Evolutionary conservation across 2,797 vertebrate species (phyloP), one percentile per base, ranked within the genome.

Genomic region (Acipenser oxyrinchus): DNA sequence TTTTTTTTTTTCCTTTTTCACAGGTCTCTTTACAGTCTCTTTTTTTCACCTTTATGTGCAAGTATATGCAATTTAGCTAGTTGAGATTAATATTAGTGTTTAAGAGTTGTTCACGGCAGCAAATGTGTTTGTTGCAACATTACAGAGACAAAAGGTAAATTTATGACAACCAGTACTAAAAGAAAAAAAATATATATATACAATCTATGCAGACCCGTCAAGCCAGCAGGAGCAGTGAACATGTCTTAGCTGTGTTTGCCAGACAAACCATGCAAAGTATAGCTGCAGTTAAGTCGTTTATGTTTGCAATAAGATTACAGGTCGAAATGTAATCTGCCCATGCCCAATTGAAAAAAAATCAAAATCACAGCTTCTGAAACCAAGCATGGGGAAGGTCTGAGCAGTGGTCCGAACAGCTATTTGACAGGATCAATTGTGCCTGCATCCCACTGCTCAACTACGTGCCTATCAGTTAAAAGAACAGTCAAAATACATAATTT

Each of bases 1-100:
- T 85, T 64, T 79, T 79, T n/a, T n/a, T 18, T 18, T 18, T 18
- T 18, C 15, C 15, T 18, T 81, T 82, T 89, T 89, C 85, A 89
- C 84, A 88, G 91, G 84, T 86, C 83, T 77, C 73, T 88, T 84
- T 1, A 37, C 23, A 37, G 82, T 88, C 84, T 76, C 87, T 88
- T 79, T 86, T 84, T 85, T 88, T 92, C 90, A 88, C 76, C 79
- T 85, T 81, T 79, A 37, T 92, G 92, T 94, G 93, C 93, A 95
- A 93, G 89, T 94, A 90, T 93, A 91, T 95, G 94, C 93, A 89
- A 92, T 85, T 89, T 92, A 91, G 89, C 93, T 93, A 94, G 90
- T 87, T 83, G 85, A 94, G 90, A 92, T 90, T 82, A 87, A 86
- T 89, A 92, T 94, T 95, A 94, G 94, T 93, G 94, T 95, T 93